Evolutionary conservation across 2,797 vertebrate genomes (phyloP), one percentile per base, ranked within the genome.

Genomic region (Coendou prehensilis): DNA sequence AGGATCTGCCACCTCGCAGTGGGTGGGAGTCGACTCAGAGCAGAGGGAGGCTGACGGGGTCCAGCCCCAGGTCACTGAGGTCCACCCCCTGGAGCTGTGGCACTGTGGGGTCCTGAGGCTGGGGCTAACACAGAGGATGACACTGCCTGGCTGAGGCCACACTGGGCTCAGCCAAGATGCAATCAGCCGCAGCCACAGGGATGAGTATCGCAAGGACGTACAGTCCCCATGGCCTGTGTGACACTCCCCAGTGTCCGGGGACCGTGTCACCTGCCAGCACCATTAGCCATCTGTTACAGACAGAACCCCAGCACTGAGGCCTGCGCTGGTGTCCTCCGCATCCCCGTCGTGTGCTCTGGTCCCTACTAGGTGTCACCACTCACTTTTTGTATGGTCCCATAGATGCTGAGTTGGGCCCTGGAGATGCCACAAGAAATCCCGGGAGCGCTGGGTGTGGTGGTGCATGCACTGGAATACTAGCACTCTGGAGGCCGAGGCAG

Each of bases 361-460:
- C 73, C 6, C 45, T 75, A 28, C 23, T 6, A 28, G 5, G 13
- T 0, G 0, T 15, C 26, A 8, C 26, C 0, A 2, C 11, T 76
- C 45, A 45, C 26, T 28, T 50, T 28, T 26, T 30, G 45, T 50
- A 14, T 4, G 45, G 73, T 11, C 45, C 45, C 14, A 17, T 5
- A 26, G n/a, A 22, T 45, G 22, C 41, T 13, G 41, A 26, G 41
- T 5, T 22, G 1, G n/a, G 22, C 41, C 22, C 9, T 7, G 23
- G 41, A 45, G 45, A 50, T 0, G 7, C 73, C 73, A 1, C 2
- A 15, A 50, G 45, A 28, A 76, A 28, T 6, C 23, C 5, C 2
- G 4, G 67, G 67, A 22, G 67, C 8, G 1, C 67, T 71, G 67
- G n/a, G n/a, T n/a, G 15, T 69, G 64, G 33, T 6, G 4, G 64